These are phyloP conservation scores for Scrobipalpa costella DNA, from an alignment of 2,888 invertebrate species.

Conservation along the genomic window DNA sequence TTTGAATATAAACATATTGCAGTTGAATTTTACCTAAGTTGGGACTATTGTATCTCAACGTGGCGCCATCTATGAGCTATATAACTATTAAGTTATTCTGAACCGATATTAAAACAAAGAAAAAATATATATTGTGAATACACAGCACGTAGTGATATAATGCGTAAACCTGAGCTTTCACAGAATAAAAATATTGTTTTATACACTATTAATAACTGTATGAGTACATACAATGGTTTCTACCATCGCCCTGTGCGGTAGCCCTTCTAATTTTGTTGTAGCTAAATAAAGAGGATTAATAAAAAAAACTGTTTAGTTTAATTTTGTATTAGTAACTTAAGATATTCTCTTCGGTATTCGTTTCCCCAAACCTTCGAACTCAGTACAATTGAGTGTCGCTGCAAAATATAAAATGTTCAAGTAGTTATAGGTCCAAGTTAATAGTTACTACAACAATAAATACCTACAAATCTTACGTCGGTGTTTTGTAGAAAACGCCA, in stretches of 20 bases:
- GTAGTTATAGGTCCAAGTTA: too few relatives aligned
- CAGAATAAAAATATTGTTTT: constrained; percentile 69
- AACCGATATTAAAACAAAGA: constrained; percentile 60
- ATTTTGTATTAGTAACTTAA: background rate
- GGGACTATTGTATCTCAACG: too few relatives aligned
- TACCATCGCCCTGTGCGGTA: constrained; percentile 46
- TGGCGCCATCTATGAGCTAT: too few relatives aligned
- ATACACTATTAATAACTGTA: constrained; percentile 63
- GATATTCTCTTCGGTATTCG: background rate
- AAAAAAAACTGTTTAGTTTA: constrained; percentile 43
- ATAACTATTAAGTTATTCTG: constrained; percentile 38
- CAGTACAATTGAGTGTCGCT: too few relatives aligned
- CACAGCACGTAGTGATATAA: constrained; percentile 77
- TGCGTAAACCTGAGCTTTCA: constrained; percentile 74
- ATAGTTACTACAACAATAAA: too few relatives aligned
- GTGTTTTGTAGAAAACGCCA: too few relatives aligned
- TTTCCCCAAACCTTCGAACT: too few relatives aligned
- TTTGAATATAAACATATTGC: too few relatives aligned
- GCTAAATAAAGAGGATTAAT: constrained; percentile 75
- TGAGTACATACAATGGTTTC: constrained; percentile 57
- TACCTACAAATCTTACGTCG: too few relatives aligned
- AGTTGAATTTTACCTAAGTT: too few relatives aligned
- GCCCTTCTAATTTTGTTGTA: constrained; percentile 72
- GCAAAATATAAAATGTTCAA: too few relatives aligned
- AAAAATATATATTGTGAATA: constrained; percentile 62